These are phyloP conservation scores for Chesias legatella DNA, from an alignment of 2,888 invertebrate species.

Conservation along the genomic window DNA sequence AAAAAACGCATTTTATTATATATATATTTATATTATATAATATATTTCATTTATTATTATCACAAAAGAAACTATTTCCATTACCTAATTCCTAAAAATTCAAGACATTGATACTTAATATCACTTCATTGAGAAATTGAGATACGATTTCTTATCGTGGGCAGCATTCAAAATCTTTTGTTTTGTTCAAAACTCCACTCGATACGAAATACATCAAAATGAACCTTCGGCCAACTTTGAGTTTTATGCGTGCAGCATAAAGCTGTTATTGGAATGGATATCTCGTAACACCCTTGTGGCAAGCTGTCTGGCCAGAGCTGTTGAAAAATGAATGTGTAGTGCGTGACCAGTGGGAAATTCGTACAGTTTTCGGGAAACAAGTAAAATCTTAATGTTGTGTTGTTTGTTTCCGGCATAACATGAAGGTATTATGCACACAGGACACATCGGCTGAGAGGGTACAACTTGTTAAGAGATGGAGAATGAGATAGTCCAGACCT, in stretches of 20 bases:
- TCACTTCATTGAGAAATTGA: no score
- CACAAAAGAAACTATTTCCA: no score
- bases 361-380: constrained; percentile 2
- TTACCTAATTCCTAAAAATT: no score
- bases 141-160: no score
- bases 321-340: constrained; percentile 39
- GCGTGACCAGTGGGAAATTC: constrained; percentile 32
- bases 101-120: no score
- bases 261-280: constrained; percentile 24
- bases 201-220: constrained; percentile 3
- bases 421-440: background rate
- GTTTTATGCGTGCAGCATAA: constrained; percentile 20
- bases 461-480: no score
- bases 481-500: no score
- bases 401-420: background rate
- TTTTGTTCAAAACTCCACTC: constrained; percentile 13
- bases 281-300: constrained; percentile 40
- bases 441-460: background rate
- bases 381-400: constrained; percentile 4
- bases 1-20: no score
- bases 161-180: constrained; percentile 1
- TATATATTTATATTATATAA: no score
- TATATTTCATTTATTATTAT: no score
- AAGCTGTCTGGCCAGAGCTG: constrained; percentile 29
- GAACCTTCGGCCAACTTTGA: constrained; percentile 6